phyloP scores from a whole-genome alignment of 30 jellyfish, hydroid and myxozoan species.

The Hydractinia symbiolongicarpus region DNA sequence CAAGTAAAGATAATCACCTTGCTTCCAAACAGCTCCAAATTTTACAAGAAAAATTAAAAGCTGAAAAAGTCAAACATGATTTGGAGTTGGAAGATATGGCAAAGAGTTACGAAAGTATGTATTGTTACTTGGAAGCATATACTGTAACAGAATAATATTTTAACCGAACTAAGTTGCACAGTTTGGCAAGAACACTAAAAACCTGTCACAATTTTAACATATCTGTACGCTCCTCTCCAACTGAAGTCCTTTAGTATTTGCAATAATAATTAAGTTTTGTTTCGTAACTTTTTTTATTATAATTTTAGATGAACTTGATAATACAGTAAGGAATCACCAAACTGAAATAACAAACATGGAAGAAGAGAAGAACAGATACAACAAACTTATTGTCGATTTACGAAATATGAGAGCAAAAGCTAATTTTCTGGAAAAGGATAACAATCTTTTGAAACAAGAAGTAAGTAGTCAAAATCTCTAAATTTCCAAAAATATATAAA shows the following conservation, averaged over 20 bases:
- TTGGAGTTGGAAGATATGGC: background rate
- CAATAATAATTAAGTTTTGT: no score
- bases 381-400: background rate
- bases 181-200: no score
- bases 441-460: background rate
- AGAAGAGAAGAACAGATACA: slow-evolving; percentile 3
- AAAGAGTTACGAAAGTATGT: background rate
- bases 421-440: background rate
- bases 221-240: no score
- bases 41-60: no score
- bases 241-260: no score
- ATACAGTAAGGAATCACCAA: background rate
- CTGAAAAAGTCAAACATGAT: background rate
- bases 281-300: background rate
- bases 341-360: background rate
- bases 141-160: no score
- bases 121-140: no score
- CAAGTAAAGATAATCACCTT: no score
- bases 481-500: no score
- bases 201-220: no score
- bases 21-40: no score
- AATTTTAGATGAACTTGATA: background rate
- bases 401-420: background rate
- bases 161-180: no score
- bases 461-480: background rate